These are phyloP conservation scores for Xestia rhomboidea DNA, from an alignment of 2,888 invertebrate species.

Conservation along the genomic window DNA sequence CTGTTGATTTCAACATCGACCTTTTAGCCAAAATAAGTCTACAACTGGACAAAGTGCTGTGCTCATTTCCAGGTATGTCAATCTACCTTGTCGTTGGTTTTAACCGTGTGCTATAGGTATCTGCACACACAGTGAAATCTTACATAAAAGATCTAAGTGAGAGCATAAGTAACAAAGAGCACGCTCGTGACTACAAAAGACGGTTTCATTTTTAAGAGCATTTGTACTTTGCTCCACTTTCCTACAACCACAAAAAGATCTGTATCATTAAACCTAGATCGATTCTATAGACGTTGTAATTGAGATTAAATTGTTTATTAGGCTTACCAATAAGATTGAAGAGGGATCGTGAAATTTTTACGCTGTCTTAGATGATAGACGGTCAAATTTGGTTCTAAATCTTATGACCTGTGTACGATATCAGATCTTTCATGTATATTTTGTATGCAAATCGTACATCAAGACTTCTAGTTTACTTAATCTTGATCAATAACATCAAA, in stretches of 20 bases:
- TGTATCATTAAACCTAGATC: constrained; percentile 52
- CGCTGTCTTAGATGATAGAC: background rate
- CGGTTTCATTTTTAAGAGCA: constrained; percentile 54
- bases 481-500: constrained; percentile 18
- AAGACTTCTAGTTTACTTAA: background rate
- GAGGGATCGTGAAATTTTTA: background rate
- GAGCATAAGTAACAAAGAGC: constrained; percentile 50
- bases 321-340: constrained; percentile 21
- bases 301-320: constrained; percentile 33
- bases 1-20: background rate
- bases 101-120: background rate
- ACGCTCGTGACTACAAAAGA: constrained; percentile 54
- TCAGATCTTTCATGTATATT: constrained; percentile 4
- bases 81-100: constrained; percentile 5
- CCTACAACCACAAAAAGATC: constrained; percentile 55
- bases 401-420: background rate
- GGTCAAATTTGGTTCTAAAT: background rate
- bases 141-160: constrained; percentile 49
- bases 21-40: background rate
- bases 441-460: background rate
- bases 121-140: constrained; percentile 4
- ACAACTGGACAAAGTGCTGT: background rate
- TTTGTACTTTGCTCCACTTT: constrained; percentile 62
- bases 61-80: background rate
- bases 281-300: constrained; percentile 43